A percentile compares a stretch with the other conserved stretches of the same genome.
Evolutionary conservation across 2,113 vertebrate genomes (phyloP).

Genomic region (Aldabrachelys gigantea): DNA sequence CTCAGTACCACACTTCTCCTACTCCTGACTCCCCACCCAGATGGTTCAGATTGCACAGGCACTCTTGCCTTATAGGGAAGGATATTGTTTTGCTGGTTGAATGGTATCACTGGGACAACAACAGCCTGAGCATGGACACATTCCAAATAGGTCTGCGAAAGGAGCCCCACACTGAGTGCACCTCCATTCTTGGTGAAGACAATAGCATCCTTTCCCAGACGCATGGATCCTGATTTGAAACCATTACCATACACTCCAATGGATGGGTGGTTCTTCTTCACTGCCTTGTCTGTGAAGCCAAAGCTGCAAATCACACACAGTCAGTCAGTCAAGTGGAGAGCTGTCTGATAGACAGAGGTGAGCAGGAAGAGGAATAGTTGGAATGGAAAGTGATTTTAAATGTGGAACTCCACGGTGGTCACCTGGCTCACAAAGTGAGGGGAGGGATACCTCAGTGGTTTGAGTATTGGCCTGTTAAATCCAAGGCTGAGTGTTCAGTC

Average conservation of each 20-base stretch:
- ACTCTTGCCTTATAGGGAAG: slow-evolving; percentile 51
- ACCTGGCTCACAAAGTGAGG: background rate
- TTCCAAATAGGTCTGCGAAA: slow-evolving; percentile 86
- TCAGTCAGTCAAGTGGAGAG: background rate
- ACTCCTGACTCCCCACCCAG: background rate
- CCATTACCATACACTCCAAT: slow-evolving; percentile 86
- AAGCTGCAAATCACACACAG: slow-evolving; percentile 78
- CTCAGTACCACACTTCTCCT: background rate
- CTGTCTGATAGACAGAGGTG: background rate
- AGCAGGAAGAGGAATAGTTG: background rate
- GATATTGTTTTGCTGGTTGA: slow-evolving; percentile 88
- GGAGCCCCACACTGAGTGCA: slow-evolving; percentile 82
- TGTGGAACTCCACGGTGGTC: background rate
- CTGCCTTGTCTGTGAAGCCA: slow-evolving; percentile 85
- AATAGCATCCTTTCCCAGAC: slow-evolving; percentile 83
- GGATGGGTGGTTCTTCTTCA: slow-evolving; percentile 75
- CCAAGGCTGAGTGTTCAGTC: too few species aligned
- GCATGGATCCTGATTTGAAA: slow-evolving; percentile 88
- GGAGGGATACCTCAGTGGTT: too few species aligned
- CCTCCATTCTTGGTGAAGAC: slow-evolving; percentile 88
- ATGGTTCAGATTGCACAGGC: background rate
- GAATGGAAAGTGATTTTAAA: background rate
- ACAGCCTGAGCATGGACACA: slow-evolving; percentile 83
- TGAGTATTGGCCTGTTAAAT: too few species aligned
- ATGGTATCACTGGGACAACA: slow-evolving; percentile 85